Conservation (phyloP, 2,797 vertebrate species). For the Aphelocoma californica region DNA sequence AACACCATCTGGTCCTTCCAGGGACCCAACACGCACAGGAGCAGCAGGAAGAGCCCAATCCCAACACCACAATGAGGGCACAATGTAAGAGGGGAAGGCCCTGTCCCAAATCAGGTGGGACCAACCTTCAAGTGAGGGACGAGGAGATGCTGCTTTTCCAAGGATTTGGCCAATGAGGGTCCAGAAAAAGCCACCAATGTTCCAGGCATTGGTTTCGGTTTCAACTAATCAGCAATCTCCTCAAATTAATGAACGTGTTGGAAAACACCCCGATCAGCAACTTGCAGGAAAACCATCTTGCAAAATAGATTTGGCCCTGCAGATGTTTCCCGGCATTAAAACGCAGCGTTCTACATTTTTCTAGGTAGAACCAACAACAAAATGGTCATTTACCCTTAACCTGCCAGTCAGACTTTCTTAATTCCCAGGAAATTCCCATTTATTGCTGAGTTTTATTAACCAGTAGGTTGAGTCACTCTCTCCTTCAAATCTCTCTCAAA, state of each 20-base stretch:
- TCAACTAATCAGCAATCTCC: background rate
- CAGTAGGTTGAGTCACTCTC: background rate
- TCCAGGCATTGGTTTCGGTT: background rate
- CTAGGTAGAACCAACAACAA: background rate
- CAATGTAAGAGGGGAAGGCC: background rate
- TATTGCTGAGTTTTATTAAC: background rate
- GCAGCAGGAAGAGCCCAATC: background rate
- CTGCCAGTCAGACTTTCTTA: background rate
- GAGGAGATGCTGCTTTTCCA: background rate
- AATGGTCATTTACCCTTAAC: background rate
- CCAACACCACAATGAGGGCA: background rate
- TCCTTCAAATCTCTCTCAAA: background rate
- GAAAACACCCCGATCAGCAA: background rate
- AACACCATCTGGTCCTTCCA: background rate
- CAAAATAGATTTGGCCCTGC: background rate
- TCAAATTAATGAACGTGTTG: background rate
- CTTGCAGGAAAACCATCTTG: background rate
- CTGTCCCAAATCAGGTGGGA: background rate
- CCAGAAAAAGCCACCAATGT: background rate
- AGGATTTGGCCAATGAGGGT: background rate
- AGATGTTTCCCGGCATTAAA: background rate
- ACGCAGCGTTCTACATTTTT: accelerated
- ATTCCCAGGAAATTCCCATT: background rate
- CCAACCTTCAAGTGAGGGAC: background rate
- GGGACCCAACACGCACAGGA: accelerated